A percentile compares a stretch with the other conserved stretches of the same genome.
Evolutionary conservation across 2,888 invertebrate genomes (phyloP).

Genomic region (Gryllus longicercus): DNA sequence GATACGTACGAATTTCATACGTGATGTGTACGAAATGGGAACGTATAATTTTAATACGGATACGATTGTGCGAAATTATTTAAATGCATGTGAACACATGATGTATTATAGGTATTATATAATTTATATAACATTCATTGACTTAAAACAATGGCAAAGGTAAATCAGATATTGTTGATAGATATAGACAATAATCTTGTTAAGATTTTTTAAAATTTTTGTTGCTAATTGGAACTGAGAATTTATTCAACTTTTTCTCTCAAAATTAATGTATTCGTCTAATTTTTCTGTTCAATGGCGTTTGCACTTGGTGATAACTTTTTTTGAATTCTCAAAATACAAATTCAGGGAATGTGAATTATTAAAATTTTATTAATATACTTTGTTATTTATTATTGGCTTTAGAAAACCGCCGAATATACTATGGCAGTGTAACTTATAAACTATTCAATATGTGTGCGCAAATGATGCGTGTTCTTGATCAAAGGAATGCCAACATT

Average conservation of each 20-base stretch:
- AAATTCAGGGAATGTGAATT: neutral
- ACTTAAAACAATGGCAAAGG: neutral
- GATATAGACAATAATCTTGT: constrained; percentile 34
- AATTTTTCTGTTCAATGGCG: neutral
- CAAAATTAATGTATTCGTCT: constrained; percentile 26
- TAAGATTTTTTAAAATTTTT: constrained; percentile 29
- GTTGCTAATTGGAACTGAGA: constrained; percentile 22
- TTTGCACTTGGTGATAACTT: neutral
- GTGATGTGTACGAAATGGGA: constrained; percentile 1
- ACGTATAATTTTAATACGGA: constrained; percentile 28
- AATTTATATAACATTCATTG: constrained; percentile 8
- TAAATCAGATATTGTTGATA: constrained; percentile 29
- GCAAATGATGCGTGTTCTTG: neutral
- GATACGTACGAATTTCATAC: neutral
- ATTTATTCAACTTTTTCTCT: neutral
- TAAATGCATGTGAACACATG: constrained; percentile 1
- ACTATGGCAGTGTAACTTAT: neutral
- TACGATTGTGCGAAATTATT: constrained; percentile 18
- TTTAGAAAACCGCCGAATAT: neutral
- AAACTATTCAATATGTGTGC: constrained; percentile 18
- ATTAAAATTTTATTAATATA: neutral
- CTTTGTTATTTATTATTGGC: neutral
- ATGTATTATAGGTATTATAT: constrained; percentile 19
- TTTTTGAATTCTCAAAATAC: neutral
- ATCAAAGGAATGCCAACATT: neutral